Evolutionary conservation across 2,888 invertebrate species (phyloP).

Genomic region (Apodemia hepburni): DNA sequence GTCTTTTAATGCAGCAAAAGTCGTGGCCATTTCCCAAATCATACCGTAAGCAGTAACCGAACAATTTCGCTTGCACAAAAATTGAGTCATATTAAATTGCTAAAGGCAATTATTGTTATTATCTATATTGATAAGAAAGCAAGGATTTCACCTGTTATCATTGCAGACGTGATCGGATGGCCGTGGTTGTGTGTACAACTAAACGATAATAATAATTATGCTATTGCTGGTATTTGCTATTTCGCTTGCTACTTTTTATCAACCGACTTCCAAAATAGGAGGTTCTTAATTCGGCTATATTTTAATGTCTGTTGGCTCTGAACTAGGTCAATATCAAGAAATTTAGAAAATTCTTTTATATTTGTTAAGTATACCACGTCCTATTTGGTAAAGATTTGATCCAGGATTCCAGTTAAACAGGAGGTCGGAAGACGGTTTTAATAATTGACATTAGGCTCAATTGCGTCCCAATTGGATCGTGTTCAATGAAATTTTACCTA

Average conservation of each 20-base stretch:
- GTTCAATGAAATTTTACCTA: no score
- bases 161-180: conserved; percentile 48
- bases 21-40: background rate
- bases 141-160: conserved; percentile 54
- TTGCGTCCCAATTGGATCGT: no score
- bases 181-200: conserved; percentile 14
- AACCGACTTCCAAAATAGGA: no score
- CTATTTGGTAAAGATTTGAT: no score
- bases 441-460: no score
- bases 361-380: no score
- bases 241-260: conserved; percentile 14
- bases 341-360: no score
- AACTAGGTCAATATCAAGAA: conserved; percentile 14
- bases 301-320: no score
- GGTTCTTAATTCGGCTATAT: no score
- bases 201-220: conserved; percentile 31
- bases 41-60: background rate
- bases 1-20: no score
- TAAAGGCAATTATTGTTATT: background rate
- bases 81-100: background rate
- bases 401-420: no score
- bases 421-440: no score
- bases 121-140: conserved; percentile 24
- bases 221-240: background rate
- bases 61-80: conserved; percentile 5